Evolutionary conservation across 2,888 invertebrate species (phyloP).

Genomic region (Acrobasis repandana): DNA sequence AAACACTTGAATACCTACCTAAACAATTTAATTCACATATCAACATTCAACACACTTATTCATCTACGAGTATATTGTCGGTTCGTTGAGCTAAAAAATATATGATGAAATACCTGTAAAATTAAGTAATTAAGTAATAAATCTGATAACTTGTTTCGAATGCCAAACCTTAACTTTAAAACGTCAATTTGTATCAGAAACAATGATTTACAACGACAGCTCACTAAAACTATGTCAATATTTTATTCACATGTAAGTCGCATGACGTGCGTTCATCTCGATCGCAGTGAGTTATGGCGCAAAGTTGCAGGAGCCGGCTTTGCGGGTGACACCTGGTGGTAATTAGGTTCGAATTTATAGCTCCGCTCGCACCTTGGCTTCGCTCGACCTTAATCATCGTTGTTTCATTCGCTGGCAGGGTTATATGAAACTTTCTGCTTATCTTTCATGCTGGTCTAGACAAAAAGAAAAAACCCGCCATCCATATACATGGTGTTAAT

Average conservation of each 20-base stretch:
- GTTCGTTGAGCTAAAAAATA: too few relatives aligned
- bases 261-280: slow-evolving; percentile 50
- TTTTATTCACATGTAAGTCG: slow-evolving; percentile 14
- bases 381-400: slow-evolving; percentile 35
- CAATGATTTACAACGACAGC: slow-evolving; percentile 49
- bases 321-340: slow-evolving; percentile 73
- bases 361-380: slow-evolving; percentile 55
- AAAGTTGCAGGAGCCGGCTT: slow-evolving; percentile 66
- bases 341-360: slow-evolving; percentile 73
- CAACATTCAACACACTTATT: too few relatives aligned
- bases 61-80: too few relatives aligned
- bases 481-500: too few relatives aligned
- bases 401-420: slow-evolving; percentile 30
- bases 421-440: slow-evolving; percentile 3
- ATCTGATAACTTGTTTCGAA: too few relatives aligned
- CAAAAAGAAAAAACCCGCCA: too few relatives aligned
- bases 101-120: too few relatives aligned
- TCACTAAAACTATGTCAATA: slow-evolving; percentile 23
- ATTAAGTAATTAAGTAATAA: too few relatives aligned
- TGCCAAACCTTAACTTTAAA: neutral
- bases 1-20: too few relatives aligned
- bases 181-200: slow-evolving; percentile 40
- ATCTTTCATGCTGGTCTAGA: too few relatives aligned
- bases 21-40: too few relatives aligned
- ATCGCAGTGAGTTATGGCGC: slow-evolving; percentile 66